Conservation (phyloP, 2,797 vertebrate genomes). For the Rhynchonycteris naso region DNA sequence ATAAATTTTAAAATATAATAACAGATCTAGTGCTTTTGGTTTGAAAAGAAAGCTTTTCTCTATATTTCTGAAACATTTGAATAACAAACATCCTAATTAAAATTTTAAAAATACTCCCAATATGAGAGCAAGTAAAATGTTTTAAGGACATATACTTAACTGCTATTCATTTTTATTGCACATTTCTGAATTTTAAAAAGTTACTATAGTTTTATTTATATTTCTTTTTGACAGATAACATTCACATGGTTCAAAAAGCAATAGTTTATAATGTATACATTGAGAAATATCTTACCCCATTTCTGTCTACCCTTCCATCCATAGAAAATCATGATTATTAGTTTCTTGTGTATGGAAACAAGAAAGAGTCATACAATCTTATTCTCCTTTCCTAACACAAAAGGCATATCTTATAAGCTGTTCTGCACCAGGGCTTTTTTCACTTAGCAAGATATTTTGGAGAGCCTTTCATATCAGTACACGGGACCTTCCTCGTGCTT, state of each 20-base stretch:
- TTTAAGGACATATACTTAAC: background rate
- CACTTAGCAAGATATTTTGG: background rate
- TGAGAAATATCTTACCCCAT: background rate
- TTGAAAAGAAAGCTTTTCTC: background rate
- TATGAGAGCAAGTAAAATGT: background rate
- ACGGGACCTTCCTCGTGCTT: no score
- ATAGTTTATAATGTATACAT: background rate
- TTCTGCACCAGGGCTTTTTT: background rate
- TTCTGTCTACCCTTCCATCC: background rate
- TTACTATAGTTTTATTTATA: background rate
- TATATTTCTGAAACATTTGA: background rate
- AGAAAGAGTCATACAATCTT: background rate
- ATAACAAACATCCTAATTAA: background rate
- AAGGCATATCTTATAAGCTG: background rate
- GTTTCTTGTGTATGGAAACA: background rate
- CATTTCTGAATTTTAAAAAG: background rate
- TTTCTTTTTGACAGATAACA: background rate
- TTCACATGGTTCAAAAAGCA: background rate
- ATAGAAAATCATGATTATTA: background rate
- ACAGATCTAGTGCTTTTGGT: background rate
- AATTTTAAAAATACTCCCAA: background rate
- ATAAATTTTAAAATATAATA: background rate
- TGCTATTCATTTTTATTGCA: background rate
- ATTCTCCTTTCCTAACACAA: background rate
- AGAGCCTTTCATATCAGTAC: no score